Conservation (phyloP, 2,113 vertebrate species). For the Oxyura jamaicensis region DNA sequence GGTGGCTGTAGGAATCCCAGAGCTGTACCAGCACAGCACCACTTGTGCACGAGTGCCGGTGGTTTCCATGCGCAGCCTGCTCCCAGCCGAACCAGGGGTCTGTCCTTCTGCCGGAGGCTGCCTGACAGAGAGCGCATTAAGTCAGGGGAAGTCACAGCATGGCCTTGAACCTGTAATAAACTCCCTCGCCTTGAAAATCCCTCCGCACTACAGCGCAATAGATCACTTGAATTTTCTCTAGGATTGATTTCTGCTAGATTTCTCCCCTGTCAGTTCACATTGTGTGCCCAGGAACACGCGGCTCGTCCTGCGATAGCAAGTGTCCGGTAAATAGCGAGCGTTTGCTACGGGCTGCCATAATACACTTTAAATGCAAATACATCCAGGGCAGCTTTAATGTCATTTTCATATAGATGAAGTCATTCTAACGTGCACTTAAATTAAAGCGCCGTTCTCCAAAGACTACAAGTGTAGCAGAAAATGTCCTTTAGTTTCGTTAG, state of each 20-base stretch:
- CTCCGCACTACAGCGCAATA: fast-evolving
- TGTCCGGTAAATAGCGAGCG: conserved; percentile 32
- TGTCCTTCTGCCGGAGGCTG: neutral
- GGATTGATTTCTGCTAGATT: neutral
- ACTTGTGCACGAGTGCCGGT: fast-evolving
- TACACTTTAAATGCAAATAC: conserved; percentile 66
- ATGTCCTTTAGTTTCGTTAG: conserved; percentile 7
- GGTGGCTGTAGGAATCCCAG: neutral
- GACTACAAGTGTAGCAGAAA: conserved; percentile 36
- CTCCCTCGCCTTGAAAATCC: neutral
- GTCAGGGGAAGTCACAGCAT: neutral
- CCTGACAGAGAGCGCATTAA: neutral
- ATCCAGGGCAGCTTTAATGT: conserved; percentile 59
- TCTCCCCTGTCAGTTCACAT: neutral
- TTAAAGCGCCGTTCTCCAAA: conserved; percentile 62
- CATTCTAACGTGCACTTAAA: conserved; percentile 64
- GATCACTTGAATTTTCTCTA: neutral
- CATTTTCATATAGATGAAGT: conserved; percentile 70
- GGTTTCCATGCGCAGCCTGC: neutral
- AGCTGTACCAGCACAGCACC: neutral
- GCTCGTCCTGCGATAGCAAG: neutral
- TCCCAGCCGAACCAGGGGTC: neutral
- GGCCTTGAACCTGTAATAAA: neutral
- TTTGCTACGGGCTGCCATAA: conserved; percentile 19
- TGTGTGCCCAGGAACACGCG: neutral